Base-by-base conservation (phyloP, 2,888 invertebrate species). In the Bhutanitis thaidina region DNA sequence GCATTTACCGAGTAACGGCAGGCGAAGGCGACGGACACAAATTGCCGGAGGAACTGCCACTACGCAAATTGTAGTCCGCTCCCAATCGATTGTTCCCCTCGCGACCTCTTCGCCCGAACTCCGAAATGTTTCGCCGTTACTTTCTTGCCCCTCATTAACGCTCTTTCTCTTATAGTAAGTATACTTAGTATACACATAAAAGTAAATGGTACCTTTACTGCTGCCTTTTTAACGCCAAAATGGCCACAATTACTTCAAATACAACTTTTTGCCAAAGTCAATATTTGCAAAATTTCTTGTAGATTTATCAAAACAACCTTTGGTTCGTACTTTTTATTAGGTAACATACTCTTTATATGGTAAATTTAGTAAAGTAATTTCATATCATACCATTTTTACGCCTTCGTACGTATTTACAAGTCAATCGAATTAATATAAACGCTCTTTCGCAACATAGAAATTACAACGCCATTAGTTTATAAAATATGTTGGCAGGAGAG, bases 1-100 rank as follows among this genome's bases (percentile, higher is more conserved):
- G 89, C 89, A 74, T 88, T 87, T 87, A 88, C 83, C 65, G 70
- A 76, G 76, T 86, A 88, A 87, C 88, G 87, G 86, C 74, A 75
- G 71, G 67, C 74, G 75, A 80, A 75, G 79, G 81, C 77, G 84
- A 85, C 80, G 80, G 82, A 81, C 87, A 74, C 82, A 86, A 85
- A 86, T 86, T 87, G 85, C 86, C 77, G 67, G 77, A 75, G 80
- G 78, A 78, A 76, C 79, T 79, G 81, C 78, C 82, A 74, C 82
- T 79, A 80, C 74, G 77, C 81, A 86, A 87, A 88, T 87, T 87
- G 85, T 78, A 78, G 72, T 62, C 67, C 62, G 60, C 61, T 64
- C 62, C 65, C 66, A 67, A 80, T 78, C 79, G 74, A 80, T 82
- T 85, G 85, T 85, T 80, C 70, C 64, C 51, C 54, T 55, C 50